Base-by-base conservation (phyloP, 2,797 vertebrate species). In the Vipera ursinii region DNA sequence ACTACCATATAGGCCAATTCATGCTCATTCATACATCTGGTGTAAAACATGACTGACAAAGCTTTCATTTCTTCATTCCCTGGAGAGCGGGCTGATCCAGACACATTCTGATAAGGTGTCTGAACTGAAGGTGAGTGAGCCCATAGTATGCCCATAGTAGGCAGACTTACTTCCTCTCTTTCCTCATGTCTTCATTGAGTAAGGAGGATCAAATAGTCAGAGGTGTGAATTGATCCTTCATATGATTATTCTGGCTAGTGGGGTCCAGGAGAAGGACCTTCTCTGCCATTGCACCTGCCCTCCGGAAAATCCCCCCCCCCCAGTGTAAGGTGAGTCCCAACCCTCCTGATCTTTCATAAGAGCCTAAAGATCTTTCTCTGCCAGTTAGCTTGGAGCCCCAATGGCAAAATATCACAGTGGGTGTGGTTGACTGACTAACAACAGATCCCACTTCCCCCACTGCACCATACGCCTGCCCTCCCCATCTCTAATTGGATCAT, bases 401-500 rank as follows among this genome's bases (percentile, higher is more conserved):
- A 5, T 63, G 61, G 28, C 10, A 12, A 4, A 63, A 4, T 4
- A 2, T n/a, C 12, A 14, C 28, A n/a, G 28, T n/a, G 28, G 13
- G n/a, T 2, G 63, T 65, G 4, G 12, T 65, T n/a, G 63, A n/a
- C 6, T 12, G 5, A n/a, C 13, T 6, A 65, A n/a, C 12, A n/a
- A n/a, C 5, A n/a, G 13, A 65, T n/a, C 63, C 63, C 1, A 6
- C 26, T 26, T 63, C 61, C 24, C 26, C 26, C 4, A 53, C 9
- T 2, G 3, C 7, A 8, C 2, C 28, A 13, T 14, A 4, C 2
- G 2, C 12, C 63, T 4, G 2, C 63, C 28, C 28, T n/a, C 28
- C 28, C 63, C 63, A 15, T 65, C 13, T 14, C 13, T 65, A 65
- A n/a, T 15, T 65, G 63, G 4, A 65, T 65, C 28, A 2, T 6